These are phyloP conservation scores for Distichodus sexfasciatus DNA, from an alignment of 2,797 vertebrate genomes.

Conservation along the genomic window DNA sequence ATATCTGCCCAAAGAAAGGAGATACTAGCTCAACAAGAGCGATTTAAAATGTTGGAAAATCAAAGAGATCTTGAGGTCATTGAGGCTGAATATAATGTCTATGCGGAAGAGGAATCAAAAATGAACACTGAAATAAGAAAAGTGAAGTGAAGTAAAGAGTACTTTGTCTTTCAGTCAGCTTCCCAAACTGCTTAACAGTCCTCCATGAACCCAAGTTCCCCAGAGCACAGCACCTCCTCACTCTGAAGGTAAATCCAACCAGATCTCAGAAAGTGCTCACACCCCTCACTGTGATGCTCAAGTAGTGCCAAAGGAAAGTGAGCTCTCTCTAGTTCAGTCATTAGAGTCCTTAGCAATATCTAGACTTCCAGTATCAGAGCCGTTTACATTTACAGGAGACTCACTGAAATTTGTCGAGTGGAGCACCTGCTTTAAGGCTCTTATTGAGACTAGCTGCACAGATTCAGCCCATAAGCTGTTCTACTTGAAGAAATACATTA, in stretches of 20 bases:
- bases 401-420: conserved; percentile 33
- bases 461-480: conserved; percentile 19
- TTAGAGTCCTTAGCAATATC: conserved; percentile 19
- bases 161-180: conserved; percentile 8
- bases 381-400: conserved; percentile 22
- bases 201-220: background rate
- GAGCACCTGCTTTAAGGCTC: conserved; percentile 38
- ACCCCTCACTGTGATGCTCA: too few species aligned
- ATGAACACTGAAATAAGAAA: conserved; percentile 26
- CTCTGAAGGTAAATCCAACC: conserved; percentile 14
- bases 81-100: conserved; percentile 22
- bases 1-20: background rate
- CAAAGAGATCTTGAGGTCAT: background rate
- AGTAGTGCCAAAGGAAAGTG: background rate
- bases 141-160: background rate
- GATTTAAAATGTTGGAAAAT: background rate
- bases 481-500: conserved; percentile 35
- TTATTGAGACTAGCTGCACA: conserved; percentile 34
- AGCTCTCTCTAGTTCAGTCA: conserved; percentile 8
- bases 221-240: background rate
- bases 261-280: too few species aligned
- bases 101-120: conserved; percentile 30
- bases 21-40: background rate
- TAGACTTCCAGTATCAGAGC: conserved; percentile 35
- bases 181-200: background rate